These are phyloP conservation scores for Pitangus sulphuratus DNA, from an alignment of 2,797 vertebrate species.

Conservation along the genomic window DNA sequence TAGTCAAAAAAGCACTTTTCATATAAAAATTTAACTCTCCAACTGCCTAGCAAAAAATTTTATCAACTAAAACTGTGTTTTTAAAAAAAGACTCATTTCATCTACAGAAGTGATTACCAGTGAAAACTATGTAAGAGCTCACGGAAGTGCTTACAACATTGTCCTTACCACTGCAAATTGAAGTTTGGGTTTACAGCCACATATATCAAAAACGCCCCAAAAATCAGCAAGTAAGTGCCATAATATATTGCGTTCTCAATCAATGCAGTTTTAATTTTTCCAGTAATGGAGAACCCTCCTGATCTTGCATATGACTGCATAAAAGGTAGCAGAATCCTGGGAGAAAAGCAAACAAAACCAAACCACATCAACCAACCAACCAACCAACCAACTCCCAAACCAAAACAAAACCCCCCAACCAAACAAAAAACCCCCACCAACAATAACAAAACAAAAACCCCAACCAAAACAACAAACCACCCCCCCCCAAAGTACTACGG, in stretches of 20 bases:
- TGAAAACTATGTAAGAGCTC: neutral
- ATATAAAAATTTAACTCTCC: neutral
- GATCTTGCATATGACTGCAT: constrained; percentile 98
- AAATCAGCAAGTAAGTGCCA: constrained; percentile 95
- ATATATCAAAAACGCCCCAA: constrained; percentile 96
- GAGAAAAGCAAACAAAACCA: neutral
- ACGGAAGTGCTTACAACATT: neutral
- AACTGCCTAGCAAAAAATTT: neutral
- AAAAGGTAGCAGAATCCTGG: constrained; percentile 94
- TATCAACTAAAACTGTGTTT: neutral
- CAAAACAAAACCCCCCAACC: neutral
- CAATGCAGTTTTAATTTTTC: constrained; percentile 95
- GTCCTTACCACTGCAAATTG: constrained; percentile 90
- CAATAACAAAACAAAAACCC: neutral
- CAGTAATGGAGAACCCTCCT: constrained; percentile 94
- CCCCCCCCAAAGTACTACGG: neutral
- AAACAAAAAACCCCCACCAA: neutral
- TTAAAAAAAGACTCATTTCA: neutral
- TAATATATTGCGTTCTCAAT: constrained; percentile 98
- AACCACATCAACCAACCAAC: neutral
- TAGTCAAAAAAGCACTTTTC: neutral
- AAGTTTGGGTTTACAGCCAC: constrained; percentile 91
- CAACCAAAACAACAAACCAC: neutral
- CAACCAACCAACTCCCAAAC: neutral
- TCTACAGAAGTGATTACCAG: neutral